Base-by-base conservation (phyloP, 2,797 vertebrate species). In the Serranus cabrilla region DNA sequence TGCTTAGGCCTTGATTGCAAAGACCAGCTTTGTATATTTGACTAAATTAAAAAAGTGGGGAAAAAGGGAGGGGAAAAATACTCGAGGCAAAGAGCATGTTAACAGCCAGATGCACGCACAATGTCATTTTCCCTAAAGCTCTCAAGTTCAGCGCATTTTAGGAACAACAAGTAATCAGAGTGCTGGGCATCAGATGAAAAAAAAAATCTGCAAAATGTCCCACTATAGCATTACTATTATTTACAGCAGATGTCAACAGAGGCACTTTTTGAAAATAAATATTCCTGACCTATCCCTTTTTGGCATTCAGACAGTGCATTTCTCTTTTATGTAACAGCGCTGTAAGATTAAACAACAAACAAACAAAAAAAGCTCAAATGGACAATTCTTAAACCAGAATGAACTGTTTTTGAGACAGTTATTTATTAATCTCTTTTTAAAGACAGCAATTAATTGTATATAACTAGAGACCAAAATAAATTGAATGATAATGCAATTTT, bases 1-100 rank as follows among this genome's bases (percentile, higher is more conserved):
- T 76, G 87, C 91, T 93, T 93, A 91, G 73, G 71, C 81, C 56
- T 88, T 93, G 89, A 93, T 94, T 93, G 91, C 84, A 89, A 91
- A 91, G 89, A 84, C 87, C 90, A 78, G 91, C 91, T 93, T 92
- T 91, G 83, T 83, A 83, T 88, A 90, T 90, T 83, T 91, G 87
- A 91, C 87, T 83, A 90, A 93, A 94, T 93, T 90, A 92, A 92
- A 91, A 34, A 91, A 82, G 50, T 43, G 59, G n/a, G 25, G 25
- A 50, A 43, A 51, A 76, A 18, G 34, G 51, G 39, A 45, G 20
- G 27, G 25, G 46, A 27, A 58, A 71, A 70, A 74, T 77, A 75
- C 69, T 81, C n/a, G 67, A 80, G 67, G 78, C 71, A 79, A 62
- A 78, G 62, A 78, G 47, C 56, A 50, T 77, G 61, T 85, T 89